Evolutionary conservation across 2,888 invertebrate species (phyloP).

Genomic region (Belgica antarctica): DNA sequence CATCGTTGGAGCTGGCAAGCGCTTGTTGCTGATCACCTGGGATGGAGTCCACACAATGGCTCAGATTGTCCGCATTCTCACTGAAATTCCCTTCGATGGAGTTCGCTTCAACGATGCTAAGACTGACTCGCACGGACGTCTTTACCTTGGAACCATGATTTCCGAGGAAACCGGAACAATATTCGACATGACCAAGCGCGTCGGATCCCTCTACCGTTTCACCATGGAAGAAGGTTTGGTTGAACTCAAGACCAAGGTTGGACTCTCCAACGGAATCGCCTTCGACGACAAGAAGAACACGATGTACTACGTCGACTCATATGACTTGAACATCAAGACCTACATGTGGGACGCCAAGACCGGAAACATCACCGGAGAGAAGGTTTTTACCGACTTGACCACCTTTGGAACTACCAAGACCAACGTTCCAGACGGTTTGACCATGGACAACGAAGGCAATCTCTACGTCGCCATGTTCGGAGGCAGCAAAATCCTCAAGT

Average conservation of each 20-base stretch:
- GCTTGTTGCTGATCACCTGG: slow-evolving; percentile 25
- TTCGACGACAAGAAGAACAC: background rate
- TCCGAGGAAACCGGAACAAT: background rate
- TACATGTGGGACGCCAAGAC: slow-evolving; percentile 19
- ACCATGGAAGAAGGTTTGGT: slow-evolving; percentile 20
- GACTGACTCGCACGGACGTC: slow-evolving; percentile 15
- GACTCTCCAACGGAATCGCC: slow-evolving; percentile 34
- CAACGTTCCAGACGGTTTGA: slow-evolving; percentile 16
- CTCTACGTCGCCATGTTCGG: slow-evolving; percentile 28
- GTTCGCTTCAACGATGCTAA: slow-evolving; percentile 27
- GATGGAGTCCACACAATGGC: slow-evolving; percentile 30
- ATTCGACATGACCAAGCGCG: slow-evolving; percentile 5
- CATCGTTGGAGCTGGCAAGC: slow-evolving; percentile 26
- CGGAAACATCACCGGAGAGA: slow-evolving; percentile 23
- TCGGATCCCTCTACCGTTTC: slow-evolving; percentile 22
- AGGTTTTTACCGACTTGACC: slow-evolving; percentile 5
- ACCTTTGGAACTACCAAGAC: slow-evolving; percentile 7
- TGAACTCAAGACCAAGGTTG: slow-evolving; percentile 25
- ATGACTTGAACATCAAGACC: slow-evolving; percentile 28
- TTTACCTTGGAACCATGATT: slow-evolving; percentile 31
- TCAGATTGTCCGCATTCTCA: slow-evolving; percentile 16
- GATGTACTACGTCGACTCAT: slow-evolving; percentile 20
- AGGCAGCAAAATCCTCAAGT: slow-evolving; percentile 16
- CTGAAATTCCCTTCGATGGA: background rate
- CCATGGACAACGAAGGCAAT: background rate